Conservation (phyloP, 2,113 vertebrate species). For the Chlorodrepanis virens region DNA sequence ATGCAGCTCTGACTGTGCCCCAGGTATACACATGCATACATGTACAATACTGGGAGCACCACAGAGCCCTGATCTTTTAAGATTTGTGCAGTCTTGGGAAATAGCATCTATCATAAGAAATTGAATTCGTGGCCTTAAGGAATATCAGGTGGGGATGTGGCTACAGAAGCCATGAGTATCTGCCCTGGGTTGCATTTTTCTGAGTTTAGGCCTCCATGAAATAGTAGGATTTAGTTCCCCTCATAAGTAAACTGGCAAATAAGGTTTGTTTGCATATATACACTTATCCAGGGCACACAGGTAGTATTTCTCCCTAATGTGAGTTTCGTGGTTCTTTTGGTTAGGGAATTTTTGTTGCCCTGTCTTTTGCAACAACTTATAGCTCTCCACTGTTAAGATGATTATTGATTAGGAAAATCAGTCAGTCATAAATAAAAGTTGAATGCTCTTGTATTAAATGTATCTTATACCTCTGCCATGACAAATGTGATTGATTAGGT, state of each 20-base stretch:
- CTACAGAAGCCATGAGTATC: not conserved
- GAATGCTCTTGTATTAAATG: not conserved
- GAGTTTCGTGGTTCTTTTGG: not conserved
- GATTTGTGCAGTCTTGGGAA: not conserved
- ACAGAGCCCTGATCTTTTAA: not conserved
- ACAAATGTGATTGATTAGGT: not conserved
- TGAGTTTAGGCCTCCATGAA: not conserved
- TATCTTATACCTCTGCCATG: not conserved
- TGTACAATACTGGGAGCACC: not conserved
- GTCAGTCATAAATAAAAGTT: not conserved
- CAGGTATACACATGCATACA: rapidly evolving
- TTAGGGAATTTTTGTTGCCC: not conserved
- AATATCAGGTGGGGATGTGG: not conserved
- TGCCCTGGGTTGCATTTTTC: not conserved
- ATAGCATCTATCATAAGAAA: rapidly evolving
- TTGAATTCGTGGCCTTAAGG: not conserved
- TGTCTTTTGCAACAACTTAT: not conserved
- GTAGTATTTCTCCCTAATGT: not conserved
- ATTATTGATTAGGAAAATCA: not conserved
- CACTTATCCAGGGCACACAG: not conserved
- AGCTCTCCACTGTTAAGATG: not conserved
- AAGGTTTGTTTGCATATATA: not conserved
- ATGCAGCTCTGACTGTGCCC: not conserved
- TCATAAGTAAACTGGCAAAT: not conserved
- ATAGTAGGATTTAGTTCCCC: not conserved